These are phyloP conservation scores for zebrafish (Danio rerio) DNA, from an alignment of 2,113 vertebrate genomes.

Conservation along the genomic window GRCz12tu NC_133189.1:39770501-39771000, in stretches of 20 bases:
- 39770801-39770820: slow-evolving; percentile 23
- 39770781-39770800: neutral
- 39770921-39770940: neutral
- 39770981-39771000: neutral
- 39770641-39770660: no score
- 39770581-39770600: no score
- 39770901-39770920: slow-evolving; percentile 38
- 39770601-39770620: no score
- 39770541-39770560: no score
- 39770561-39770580: no score
- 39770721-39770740: slow-evolving; percentile 3
- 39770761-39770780: slow-evolving; percentile 34
- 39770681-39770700: neutral
- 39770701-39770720: neutral
- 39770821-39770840: slow-evolving; percentile 8
- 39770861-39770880: slow-evolving; percentile 1
- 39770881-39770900: slow-evolving; percentile 42
- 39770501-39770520: no score
- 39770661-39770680: no score
- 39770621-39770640: no score
- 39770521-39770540: no score
- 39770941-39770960: neutral
- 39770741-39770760: neutral
- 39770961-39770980: neutral
- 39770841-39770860: slow-evolving; percentile 39